phyloP scores from a whole-genome alignment of 2,113 vertebrate genomes.

The Polypterus senegalus region DNA sequence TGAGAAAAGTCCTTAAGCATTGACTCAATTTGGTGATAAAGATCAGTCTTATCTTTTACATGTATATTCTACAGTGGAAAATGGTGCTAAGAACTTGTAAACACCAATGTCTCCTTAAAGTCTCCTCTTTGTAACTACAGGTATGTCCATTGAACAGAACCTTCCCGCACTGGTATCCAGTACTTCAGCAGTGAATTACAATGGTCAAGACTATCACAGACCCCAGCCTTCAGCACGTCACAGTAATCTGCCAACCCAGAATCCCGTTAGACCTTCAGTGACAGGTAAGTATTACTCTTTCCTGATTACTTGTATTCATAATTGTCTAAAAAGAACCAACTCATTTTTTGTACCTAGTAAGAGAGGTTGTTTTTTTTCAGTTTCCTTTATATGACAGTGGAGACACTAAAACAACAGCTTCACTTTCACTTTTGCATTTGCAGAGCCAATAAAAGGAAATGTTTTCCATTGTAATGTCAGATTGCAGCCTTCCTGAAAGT shows the following conservation, averaged over 20 bases:
- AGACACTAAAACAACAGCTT: conserved; percentile 31
- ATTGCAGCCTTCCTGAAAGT: no score
- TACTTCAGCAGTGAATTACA: conserved; percentile 41
- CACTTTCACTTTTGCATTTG: conserved; percentile 26
- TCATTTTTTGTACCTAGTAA: conserved; percentile 19
- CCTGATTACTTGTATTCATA: conserved; percentile 26
- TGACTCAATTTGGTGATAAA: no score
- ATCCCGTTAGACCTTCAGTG: conserved; percentile 49
- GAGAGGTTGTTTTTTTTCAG: conserved; percentile 22
- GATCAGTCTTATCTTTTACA: no score
- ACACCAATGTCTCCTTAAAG: neutral
- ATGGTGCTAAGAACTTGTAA: no score
- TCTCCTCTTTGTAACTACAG: conserved; percentile 20
- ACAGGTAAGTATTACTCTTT: conserved; percentile 44
- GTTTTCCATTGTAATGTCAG: no score
- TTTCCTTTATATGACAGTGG: conserved; percentile 30
- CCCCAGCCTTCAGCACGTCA: conserved; percentile 45
- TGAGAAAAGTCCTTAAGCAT: no score
- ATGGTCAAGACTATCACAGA: conserved; percentile 56
- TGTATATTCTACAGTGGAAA: no score
- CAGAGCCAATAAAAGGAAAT: conserved; percentile 34
- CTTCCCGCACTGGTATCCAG: conserved; percentile 27
- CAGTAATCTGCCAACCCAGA: conserved; percentile 30
- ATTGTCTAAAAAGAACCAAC: conserved; percentile 22
- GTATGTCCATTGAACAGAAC: conserved; percentile 37